These are phyloP conservation scores for Augochlorella aurata DNA, from an alignment of 2,888 invertebrate species.

Conservation along the genomic window DNA sequence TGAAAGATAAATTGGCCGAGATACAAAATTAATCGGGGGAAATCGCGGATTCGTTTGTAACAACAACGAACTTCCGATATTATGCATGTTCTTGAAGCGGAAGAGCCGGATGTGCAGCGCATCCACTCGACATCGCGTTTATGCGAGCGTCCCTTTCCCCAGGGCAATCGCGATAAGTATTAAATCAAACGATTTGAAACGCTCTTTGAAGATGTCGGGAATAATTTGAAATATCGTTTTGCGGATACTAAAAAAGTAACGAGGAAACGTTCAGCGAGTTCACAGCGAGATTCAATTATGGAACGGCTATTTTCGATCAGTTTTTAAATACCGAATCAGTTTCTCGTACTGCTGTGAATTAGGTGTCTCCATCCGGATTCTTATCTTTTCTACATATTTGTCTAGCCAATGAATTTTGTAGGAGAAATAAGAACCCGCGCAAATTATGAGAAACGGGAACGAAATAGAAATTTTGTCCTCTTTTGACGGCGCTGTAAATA, in stretches of 20 bases:
- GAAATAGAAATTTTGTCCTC: too few species aligned
- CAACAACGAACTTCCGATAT: neutral
- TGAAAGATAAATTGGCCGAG: constrained; percentile 49
- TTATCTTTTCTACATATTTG: too few species aligned
- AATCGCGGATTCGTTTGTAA: constrained; percentile 25
- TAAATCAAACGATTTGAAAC: neutral
- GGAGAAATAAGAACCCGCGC: too few species aligned
- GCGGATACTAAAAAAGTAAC: neutral
- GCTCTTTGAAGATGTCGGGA: neutral
- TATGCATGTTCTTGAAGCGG: neutral
- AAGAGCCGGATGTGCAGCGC: neutral
- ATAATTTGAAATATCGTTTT: neutral
- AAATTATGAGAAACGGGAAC: too few species aligned
- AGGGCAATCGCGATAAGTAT: neutral
- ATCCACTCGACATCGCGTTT: neutral
- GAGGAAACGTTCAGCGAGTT: neutral
- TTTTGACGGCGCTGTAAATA: too few species aligned
- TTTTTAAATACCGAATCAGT: too few species aligned
- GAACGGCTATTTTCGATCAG: neutral
- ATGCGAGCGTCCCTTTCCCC: neutral
- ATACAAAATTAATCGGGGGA: constrained; percentile 43
- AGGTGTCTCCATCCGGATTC: neutral
- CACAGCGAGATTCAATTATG: neutral
- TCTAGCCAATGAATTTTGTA: too few species aligned
- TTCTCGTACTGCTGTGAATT: neutral